Evolutionary conservation across 2,888 invertebrate genomes (phyloP), one percentile per base, ranked within the genome.

Genomic region (Troilus luridus): DNA sequence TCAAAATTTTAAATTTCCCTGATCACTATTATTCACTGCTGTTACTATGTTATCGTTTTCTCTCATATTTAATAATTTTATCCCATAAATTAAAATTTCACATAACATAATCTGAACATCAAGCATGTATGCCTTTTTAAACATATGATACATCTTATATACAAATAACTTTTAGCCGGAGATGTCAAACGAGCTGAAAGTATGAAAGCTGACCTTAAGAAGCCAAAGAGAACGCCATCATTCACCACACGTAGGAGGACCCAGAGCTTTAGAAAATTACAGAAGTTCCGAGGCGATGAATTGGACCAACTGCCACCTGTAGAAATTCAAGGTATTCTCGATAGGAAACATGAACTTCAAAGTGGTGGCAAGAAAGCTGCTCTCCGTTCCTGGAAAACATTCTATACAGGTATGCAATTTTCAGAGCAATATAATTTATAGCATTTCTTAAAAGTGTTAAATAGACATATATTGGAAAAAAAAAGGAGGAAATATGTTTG

Each of bases 321-420:
- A 0, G 98, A 98, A 94, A 98, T 98, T 81, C 97, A 98, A 94
- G 98, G 98, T 93, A 95, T 96, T 93, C 94, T 99, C 91, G 99
- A 99, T 93, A 96, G 99, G 90, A 99, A 99, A 94, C 99, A 99
- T 94, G 98, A 99, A 93, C 95, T 98, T 0, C 98, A 98, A 91
- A 97, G 97, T 92, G 99, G 99, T 17, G 98, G 98, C 24, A 98
- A 98, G 94, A 97, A 98, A 93, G 98, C 99, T 0, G 97, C 99
- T 0, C 98, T 99, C 10, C 96, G 99, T 10, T 98, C 98, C 0
- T 99, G 99, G 99, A 98, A 99, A 93, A 96, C 96, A 91, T 98
- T 97, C 95, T 98, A 99, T 94, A 97, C 98, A 0, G 94, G 95
- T 95, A 92, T 92, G n/a, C 9, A 21, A 81, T 24, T 27, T 27